phyloP scores from a whole-genome alignment of 2,113 vertebrate species.

The Parus major region DNA sequence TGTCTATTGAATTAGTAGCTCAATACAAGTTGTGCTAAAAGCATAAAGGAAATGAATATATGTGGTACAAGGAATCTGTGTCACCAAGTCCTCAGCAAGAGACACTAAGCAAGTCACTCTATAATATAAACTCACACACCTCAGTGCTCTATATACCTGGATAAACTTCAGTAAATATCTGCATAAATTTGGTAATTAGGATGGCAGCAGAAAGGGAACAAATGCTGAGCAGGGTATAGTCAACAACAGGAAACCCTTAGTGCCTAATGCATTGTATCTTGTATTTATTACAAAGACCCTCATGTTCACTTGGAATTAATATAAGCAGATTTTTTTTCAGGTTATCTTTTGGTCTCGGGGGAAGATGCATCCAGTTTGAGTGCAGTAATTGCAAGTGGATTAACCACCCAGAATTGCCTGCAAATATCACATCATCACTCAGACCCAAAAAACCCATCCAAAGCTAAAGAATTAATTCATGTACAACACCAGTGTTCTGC shows the following conservation, averaged over 20 bases:
- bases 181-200: background rate
- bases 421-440: background rate
- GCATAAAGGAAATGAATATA: background rate
- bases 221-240: background rate
- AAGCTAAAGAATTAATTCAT: background rate
- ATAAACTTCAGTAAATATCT: background rate
- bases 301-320: background rate
- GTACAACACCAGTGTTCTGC: background rate
- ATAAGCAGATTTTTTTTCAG: background rate
- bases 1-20: constrained; percentile 14
- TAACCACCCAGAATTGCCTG: background rate
- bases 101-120: background rate
- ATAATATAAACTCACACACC: background rate
- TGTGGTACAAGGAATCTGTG: background rate
- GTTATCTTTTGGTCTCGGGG: background rate
- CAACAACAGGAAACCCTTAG: background rate
- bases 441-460: background rate
- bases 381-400: background rate
- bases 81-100: background rate
- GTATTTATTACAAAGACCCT: background rate
- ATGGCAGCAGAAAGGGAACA: background rate
- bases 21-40: background rate
- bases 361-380: background rate
- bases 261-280: background rate
- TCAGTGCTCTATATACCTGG: background rate